Conservation (phyloP, 2,888 invertebrate species). For the Lathronympha strigana region DNA sequence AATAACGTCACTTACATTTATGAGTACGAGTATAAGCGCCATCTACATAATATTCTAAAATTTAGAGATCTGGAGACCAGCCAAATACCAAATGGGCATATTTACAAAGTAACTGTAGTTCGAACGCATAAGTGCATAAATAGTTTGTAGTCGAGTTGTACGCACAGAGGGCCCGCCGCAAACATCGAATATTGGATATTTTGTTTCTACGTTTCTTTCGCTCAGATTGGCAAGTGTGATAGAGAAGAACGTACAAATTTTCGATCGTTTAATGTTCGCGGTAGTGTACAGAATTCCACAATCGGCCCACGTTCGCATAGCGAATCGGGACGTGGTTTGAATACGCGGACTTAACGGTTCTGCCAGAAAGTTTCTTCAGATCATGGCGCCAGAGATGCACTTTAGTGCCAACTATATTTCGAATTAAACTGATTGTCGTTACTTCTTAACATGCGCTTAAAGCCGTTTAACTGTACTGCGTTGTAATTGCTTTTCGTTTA, state of each 20-base stretch:
- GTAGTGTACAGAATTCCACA: slow-evolving; percentile 38
- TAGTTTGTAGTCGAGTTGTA: slow-evolving; percentile 41
- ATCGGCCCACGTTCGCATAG: slow-evolving; percentile 43
- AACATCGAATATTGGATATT: no score
- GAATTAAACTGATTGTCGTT: slow-evolving; percentile 48
- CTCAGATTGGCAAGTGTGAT: no score
- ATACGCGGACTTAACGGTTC: slow-evolving; percentile 60
- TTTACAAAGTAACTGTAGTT: slow-evolving; percentile 36
- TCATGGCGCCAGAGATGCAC: slow-evolving; percentile 65
- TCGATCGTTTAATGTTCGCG: no score
- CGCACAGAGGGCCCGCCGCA: no score
- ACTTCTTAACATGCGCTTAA: slow-evolving; percentile 35
- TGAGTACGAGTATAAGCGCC: not conserved
- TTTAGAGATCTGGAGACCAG: slow-evolving; percentile 25
- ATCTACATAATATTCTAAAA: slow-evolving; percentile 8
- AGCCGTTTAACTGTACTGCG: slow-evolving; percentile 54
- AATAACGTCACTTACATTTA: slow-evolving; percentile 4
- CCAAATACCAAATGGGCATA: slow-evolving; percentile 30
- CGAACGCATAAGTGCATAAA: slow-evolving; percentile 39
- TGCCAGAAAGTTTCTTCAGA: slow-evolving; percentile 59
- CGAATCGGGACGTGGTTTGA: slow-evolving; percentile 62
- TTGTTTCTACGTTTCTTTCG: no score
- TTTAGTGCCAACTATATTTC: slow-evolving; percentile 62
- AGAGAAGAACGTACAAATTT: no score
- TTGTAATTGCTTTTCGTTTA: not conserved